Conservation (phyloP, 2,113 vertebrate genomes). For the Mastomys natalensis region DNA sequence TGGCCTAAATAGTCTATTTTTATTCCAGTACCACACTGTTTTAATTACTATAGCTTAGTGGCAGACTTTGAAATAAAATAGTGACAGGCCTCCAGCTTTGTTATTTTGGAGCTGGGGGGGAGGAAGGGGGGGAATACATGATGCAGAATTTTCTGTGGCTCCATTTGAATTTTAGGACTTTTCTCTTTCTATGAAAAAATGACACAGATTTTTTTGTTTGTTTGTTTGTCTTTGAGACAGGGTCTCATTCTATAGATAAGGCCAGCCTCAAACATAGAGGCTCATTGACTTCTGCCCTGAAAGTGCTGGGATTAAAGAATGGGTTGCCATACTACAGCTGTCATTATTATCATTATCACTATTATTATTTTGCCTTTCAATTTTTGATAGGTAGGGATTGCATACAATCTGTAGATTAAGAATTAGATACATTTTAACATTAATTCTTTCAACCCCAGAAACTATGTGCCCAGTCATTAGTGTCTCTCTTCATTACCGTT, state of each 20-base stretch:
- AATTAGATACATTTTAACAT: neutral
- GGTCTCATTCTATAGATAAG: neutral
- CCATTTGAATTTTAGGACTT: neutral
- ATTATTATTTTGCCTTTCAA: neutral
- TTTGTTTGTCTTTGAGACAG: neutral
- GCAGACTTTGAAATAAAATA: neutral
- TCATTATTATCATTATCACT: neutral
- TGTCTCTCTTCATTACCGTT: neutral
- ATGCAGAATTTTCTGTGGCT: neutral
- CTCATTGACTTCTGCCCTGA: too few species aligned
- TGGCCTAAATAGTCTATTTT: neutral
- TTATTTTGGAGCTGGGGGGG: neutral
- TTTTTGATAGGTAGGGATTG: neutral
- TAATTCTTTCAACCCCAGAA: neutral
- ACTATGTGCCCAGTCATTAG: neutral
- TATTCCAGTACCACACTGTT: neutral
- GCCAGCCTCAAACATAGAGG: neutral
- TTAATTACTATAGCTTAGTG: neutral
- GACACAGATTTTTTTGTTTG: neutral
- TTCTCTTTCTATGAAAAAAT: neutral
- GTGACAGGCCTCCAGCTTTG: neutral
- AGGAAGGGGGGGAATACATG: too few species aligned
- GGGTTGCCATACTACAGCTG: too few species aligned
- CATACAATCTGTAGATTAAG: neutral
- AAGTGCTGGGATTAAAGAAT: neutral